Evolutionary conservation across 2,113 vertebrate species (phyloP).

Genomic region (Menura novaehollandiae): DNA sequence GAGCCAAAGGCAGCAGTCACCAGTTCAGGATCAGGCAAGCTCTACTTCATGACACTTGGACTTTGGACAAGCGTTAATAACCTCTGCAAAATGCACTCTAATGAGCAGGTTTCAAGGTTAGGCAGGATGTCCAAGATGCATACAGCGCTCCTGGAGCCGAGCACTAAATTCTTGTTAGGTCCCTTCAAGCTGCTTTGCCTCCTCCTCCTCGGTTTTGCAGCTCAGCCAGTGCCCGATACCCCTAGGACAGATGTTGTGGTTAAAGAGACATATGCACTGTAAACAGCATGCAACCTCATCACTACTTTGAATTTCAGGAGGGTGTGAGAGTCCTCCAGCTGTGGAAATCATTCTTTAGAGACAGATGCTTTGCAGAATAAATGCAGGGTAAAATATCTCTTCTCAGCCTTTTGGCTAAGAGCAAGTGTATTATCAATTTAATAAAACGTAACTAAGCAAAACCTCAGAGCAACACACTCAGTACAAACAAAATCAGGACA

Average conservation of each 20-base stretch:
- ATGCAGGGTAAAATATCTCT: background rate
- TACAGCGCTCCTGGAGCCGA: background rate
- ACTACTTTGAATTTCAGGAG: background rate
- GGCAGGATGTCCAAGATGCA: background rate
- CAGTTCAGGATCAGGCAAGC: background rate
- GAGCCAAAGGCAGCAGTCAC: background rate
- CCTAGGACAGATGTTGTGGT: background rate
- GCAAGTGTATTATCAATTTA: background rate
- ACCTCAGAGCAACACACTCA: background rate
- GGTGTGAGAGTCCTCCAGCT: background rate
- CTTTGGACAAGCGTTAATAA: background rate
- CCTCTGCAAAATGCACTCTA: background rate
- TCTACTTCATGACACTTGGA: background rate
- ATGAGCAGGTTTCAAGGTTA: background rate
- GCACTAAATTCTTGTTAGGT: background rate
- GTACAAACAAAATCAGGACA: background rate
- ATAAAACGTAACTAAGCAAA: background rate
- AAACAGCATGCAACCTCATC: background rate
- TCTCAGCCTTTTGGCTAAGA: background rate
- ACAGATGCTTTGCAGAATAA: background rate
- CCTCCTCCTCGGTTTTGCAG: rapidly evolving
- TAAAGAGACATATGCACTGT: background rate
- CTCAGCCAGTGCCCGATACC: background rate
- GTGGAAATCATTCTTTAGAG: background rate
- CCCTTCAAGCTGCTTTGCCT: background rate